These are phyloP conservation scores for Rousettus leschenaultii DNA, from an alignment of 2,113 vertebrate species.

Conservation along the genomic window DNA sequence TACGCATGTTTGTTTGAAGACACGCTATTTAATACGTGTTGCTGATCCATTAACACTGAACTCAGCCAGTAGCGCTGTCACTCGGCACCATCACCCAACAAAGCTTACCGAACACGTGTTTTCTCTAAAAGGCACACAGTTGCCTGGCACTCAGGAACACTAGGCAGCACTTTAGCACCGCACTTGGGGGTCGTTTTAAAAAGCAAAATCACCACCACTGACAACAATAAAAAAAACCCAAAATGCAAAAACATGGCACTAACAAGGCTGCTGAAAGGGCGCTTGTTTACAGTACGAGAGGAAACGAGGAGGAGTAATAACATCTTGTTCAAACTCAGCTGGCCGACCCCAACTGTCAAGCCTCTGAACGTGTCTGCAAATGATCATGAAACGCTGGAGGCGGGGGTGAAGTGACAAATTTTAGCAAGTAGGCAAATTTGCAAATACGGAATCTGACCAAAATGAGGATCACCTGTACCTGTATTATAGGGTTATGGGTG, in stretches of 20 bases:
- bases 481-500: not conserved
- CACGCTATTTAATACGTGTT: not conserved
- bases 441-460: not conserved
- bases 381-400: not conserved
- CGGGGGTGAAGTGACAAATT: rapidly evolving
- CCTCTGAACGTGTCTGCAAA: not conserved
- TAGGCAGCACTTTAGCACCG: not conserved
- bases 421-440: not conserved
- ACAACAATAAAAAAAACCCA: not conserved
- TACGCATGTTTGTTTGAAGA: not conserved
- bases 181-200: not conserved
- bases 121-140: not conserved
- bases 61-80: too few species aligned
- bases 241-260: not conserved
- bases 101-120: not conserved
- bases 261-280: not conserved
- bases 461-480: not conserved
- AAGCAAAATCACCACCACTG: not conserved
- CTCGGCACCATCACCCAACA: not conserved
- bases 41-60: not conserved
- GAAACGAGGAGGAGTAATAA: not conserved
- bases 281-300: not conserved
- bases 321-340: not conserved
- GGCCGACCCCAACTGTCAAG: not conserved
- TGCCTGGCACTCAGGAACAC: not conserved